Evolutionary conservation across 1,140 invertebrate genomes (phyloP), one percentile per base, ranked within the genome.

Genomic region (Palaemon carinicauda): DNA sequence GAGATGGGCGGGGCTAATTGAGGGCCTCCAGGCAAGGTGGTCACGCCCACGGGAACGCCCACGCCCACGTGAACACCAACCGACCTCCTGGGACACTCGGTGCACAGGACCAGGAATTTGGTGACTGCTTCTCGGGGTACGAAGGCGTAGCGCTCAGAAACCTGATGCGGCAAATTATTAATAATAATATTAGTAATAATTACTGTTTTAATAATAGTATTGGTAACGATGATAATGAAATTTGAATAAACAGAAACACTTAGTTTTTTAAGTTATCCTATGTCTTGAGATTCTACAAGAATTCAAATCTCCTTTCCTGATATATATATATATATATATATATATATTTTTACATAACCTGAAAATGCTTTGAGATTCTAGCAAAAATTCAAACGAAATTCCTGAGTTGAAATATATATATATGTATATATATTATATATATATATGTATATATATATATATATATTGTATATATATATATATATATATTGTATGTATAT

Each of bases 111-210:
- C 41, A 98, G 94, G 92, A 98, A 98, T 89, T 96, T 95, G 60
- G 97, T 98, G 90, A 99, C 97, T 2, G 97, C 97, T 92, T 98
- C 97, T 51, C 97, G 94, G 1, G 97, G 97, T 81, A 99, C 93
- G 90, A 98, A 98, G 7, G 97, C 97, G 92, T 98, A 98, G 65
- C 96, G 97, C 91, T 98, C 97, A 14, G 97, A 97, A 90, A 98
- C 98, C 97, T 98, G 93, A 41, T 93, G 93, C 89, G 90, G 21
- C 12, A 56, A 14, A 41, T n/a, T 33, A 53, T 24, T 50, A 56
- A 24, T 79, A 14, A 53, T 19, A 50, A 79, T 53, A 54, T 24
- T 21, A 79, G 19, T n/a, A 21, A 19, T n/a, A 79, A n/a, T 24
- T 54, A 78, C 10, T 9, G 14, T 31, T 51, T 12, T 77, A 19